Evolutionary conservation across 2,888 invertebrate genomes (phyloP), one percentile per base, ranked within the genome.

Genomic region (Muscina levida): DNA sequence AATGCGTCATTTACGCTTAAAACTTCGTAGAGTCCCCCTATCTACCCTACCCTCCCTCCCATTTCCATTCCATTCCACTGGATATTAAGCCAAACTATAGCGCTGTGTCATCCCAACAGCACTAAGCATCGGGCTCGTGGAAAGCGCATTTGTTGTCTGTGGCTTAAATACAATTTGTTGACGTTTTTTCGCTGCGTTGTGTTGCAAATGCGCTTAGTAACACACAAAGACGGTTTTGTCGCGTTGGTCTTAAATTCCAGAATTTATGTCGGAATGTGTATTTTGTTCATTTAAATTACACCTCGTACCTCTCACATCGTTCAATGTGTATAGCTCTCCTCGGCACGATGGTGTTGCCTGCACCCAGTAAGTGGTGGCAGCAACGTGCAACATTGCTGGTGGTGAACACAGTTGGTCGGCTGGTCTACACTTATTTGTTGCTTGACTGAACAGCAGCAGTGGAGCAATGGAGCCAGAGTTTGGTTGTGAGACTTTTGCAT

Each of bases 151-250:
- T 48, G 48, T 19, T 48, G 17, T 31, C 19, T 48, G 48, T 48
- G 48, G 48, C 48, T 48, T 48, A 48, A 48, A 48, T 48, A 48
- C 48, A 48, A 48, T 48, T 48, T 48, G 48, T 48, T 48, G 48
- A 19, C 19, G 48, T 48, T 48, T 48, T 48, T 31, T 31, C 31
- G 8, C 3, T 48, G 48, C 48, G 48, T 10, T 48, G 48, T 48
- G 48, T 17, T 17, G 48, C 48, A 48, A 48, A 48, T 48, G 48
- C 19, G 48, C 48, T 48, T 48, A 48, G 48, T 48, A 31, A 48
- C 19, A 48, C 48, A 48, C 48, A 48, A 48, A 48, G 48, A 19
- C 48, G 48, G 48, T 19, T 48, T 48, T 48, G 48, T 48, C 48
- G 48, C 48, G 48, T 48, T 48, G 48, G 48, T 48, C 48, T 48